Conservation (phyloP, 2,113 vertebrate species). For the Tricholaema leucomelas region DNA sequence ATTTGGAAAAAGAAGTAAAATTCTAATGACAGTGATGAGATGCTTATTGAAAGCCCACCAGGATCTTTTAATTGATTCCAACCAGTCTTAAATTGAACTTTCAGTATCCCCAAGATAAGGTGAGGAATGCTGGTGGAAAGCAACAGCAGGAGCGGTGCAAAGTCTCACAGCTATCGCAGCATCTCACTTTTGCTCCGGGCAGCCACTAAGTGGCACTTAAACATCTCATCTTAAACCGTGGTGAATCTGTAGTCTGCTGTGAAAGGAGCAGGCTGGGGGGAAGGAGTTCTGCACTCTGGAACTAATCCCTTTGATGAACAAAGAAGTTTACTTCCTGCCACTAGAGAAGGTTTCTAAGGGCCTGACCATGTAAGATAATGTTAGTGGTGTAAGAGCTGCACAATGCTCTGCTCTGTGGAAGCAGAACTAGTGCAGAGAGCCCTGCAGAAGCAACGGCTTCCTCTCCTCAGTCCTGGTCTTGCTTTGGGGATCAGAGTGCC, state of each 20-base stretch:
- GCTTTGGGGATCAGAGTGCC: neutral
- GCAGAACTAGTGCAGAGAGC: neutral
- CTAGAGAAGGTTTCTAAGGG: neutral
- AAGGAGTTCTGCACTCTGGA: neutral
- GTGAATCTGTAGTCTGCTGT: neutral
- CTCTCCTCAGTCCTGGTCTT: neutral
- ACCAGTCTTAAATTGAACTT: neutral
- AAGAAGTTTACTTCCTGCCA: neutral
- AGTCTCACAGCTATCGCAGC: neutral
- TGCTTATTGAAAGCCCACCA: neutral
- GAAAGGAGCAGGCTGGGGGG: no score
- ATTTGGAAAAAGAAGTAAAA: neutral
- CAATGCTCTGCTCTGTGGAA: neutral
- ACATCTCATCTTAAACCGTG: neutral
- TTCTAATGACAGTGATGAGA: neutral
- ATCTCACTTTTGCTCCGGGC: neutral
- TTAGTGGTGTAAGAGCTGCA: neutral
- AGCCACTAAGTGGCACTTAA: constrained; percentile 53
- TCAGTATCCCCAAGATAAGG: neutral
- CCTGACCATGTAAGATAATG: neutral
- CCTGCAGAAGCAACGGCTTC: neutral
- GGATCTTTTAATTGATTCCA: neutral
- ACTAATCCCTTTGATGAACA: neutral
- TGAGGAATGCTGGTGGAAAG: neutral
- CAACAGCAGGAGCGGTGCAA: neutral